A percentile compares a stretch with the other conserved stretches of the same genome.
phyloP scores from a whole-genome alignment of 2,888 invertebrate genomes.

The Oxyscelio sp. region DNA sequence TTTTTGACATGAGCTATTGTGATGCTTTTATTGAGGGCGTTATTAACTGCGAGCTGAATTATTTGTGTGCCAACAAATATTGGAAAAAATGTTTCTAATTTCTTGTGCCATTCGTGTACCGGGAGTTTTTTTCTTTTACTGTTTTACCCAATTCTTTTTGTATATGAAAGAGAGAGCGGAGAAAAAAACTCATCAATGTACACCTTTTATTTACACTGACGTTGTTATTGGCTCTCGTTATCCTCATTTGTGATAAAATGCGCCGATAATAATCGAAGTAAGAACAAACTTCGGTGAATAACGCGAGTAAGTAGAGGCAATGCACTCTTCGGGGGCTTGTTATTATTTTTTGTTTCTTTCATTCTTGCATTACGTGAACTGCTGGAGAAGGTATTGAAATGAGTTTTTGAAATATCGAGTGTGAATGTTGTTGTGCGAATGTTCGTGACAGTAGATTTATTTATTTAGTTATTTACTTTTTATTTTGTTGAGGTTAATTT shows the following conservation, averaged over 20 bases:
- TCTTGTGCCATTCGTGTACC: constrained; percentile 25
- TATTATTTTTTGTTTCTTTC: constrained; percentile 10
- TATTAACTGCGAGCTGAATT: constrained; percentile 22
- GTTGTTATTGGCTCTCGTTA: constrained; percentile 28
- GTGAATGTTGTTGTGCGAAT: constrained; percentile 28
- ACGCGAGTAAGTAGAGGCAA: constrained; percentile 36
- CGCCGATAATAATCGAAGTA: constrained; percentile 38
- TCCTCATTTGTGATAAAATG: constrained; percentile 37
- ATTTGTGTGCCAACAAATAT: constrained; percentile 16
- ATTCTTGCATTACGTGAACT: constrained; percentile 7
- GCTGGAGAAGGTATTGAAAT: constrained; percentile 16
- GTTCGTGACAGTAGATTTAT: constrained; percentile 31
- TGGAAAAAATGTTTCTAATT: constrained; percentile 35
- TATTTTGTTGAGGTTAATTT: constrained; percentile 15
- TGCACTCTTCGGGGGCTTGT: constrained; percentile 27
- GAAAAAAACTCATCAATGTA: constrained; percentile 34
- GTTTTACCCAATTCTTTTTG: neutral
- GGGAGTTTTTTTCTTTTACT: neutral
- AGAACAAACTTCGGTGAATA: constrained; percentile 17
- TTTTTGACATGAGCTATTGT: constrained; percentile 39
- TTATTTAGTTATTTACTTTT: neutral
- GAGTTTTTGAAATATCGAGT: constrained; percentile 14
- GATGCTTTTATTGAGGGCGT: constrained; percentile 17
- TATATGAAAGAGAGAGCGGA: neutral
- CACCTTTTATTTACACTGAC: constrained; percentile 29